phyloP scores from a whole-genome alignment of 2,797 vertebrate genomes.

The Sitta carolinensis region DNA sequence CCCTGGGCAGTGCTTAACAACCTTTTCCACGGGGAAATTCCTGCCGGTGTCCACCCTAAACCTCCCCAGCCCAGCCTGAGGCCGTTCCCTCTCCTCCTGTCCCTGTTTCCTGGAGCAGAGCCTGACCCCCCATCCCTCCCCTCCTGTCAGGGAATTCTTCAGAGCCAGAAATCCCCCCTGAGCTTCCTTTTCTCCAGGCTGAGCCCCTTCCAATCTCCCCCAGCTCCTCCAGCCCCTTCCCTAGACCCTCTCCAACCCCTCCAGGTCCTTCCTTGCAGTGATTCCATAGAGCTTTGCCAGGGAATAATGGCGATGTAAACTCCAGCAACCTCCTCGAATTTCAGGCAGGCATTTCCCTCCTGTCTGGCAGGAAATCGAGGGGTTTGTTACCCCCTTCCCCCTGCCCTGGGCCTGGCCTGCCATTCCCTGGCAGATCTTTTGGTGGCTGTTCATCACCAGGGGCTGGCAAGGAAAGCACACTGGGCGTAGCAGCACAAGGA shows the following conservation, averaged over 20 bases:
- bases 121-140: not conserved
- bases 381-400: not conserved
- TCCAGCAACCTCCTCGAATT: not conserved
- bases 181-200: not conserved
- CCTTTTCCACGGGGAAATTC: not conserved
- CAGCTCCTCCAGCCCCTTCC: rapidly evolving
- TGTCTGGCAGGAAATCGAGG: not conserved
- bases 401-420: not conserved
- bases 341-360: not conserved
- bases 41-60: rapidly evolving
- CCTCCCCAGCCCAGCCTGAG: not conserved
- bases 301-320: not conserved
- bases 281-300: not conserved
- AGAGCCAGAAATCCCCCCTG: not conserved
- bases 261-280: not conserved
- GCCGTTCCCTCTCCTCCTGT: not conserved
- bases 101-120: not conserved
- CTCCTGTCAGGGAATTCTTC: not conserved
- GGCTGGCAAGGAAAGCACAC: rapidly evolving
- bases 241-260: not conserved
- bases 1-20: not conserved
- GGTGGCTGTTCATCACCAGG: rapidly evolving
- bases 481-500: rapidly evolving
- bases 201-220: not conserved
- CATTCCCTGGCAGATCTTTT: not conserved